phyloP scores from a whole-genome alignment of 92 coral and sea anemone species.

The Parazoanthus swiftii region DNA sequence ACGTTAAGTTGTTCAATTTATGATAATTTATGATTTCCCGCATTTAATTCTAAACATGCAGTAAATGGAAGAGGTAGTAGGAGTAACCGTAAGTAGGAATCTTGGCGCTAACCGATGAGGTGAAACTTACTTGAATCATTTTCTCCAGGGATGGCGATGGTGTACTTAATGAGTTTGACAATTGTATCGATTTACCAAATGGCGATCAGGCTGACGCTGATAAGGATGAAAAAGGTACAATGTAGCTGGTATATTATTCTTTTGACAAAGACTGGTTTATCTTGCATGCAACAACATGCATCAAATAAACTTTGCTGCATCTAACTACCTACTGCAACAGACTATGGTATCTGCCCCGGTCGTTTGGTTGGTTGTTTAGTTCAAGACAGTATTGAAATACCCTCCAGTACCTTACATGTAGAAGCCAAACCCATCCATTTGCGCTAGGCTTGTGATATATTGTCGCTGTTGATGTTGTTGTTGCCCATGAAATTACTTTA shows the following conservation, averaged over 20 bases:
- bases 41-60: neutral
- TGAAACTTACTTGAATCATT: neutral
- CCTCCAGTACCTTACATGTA: neutral
- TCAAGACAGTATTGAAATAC: neutral
- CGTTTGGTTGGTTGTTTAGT: neutral
- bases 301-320: neutral
- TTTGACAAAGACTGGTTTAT: neutral
- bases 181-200: conserved; percentile 93
- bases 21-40: too few species aligned
- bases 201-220: conserved; percentile 96
- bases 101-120: too few species aligned
- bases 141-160: conserved; percentile 87
- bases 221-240: conserved; percentile 68
- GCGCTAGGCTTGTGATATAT: neutral
- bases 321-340: neutral
- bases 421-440: too few species aligned
- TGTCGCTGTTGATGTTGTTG: neutral
- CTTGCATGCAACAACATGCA: neutral
- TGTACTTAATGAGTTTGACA: conserved; percentile 77
- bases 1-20: too few species aligned
- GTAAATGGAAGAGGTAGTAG: neutral
- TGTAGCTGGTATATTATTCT: neutral
- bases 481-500: too few species aligned
- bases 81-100: too few species aligned
- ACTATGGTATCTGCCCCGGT: neutral